phyloP scores from a whole-genome alignment of 2,113 vertebrate species.

The Numida meleagris region DNA sequence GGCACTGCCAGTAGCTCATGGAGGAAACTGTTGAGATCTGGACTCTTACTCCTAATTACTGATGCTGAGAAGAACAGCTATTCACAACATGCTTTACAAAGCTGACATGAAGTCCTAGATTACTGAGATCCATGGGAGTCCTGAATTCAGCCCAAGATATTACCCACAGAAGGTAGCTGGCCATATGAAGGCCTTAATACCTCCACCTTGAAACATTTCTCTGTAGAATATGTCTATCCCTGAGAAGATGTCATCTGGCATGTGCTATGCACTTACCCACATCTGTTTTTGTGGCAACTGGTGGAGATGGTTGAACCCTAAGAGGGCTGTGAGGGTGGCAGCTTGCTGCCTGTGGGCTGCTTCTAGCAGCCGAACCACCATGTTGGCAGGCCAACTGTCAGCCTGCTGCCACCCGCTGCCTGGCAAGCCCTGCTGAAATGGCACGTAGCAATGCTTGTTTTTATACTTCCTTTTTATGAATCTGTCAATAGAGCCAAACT shows the following conservation, averaged over 20 bases:
- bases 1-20: background rate
- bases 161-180: background rate
- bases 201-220: background rate
- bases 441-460: background rate
- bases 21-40: background rate
- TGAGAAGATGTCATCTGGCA: background rate
- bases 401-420: background rate
- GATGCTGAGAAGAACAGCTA: background rate
- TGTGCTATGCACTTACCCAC: fast-evolving
- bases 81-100: background rate
- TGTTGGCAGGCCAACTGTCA: background rate
- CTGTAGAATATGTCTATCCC: background rate
- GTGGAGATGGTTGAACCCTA: fast-evolving
- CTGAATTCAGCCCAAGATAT: background rate
- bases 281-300: background rate
- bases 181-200: background rate
- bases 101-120: background rate
- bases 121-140: background rate
- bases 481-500: background rate
- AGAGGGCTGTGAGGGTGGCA: background rate
- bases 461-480: background rate
- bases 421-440: background rate
- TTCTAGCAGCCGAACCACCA: fast-evolving
- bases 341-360: background rate
- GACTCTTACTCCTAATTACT: background rate